Base-by-base conservation (phyloP, 2,888 invertebrate genomes). In the Himalopsyche anomala region DNA sequence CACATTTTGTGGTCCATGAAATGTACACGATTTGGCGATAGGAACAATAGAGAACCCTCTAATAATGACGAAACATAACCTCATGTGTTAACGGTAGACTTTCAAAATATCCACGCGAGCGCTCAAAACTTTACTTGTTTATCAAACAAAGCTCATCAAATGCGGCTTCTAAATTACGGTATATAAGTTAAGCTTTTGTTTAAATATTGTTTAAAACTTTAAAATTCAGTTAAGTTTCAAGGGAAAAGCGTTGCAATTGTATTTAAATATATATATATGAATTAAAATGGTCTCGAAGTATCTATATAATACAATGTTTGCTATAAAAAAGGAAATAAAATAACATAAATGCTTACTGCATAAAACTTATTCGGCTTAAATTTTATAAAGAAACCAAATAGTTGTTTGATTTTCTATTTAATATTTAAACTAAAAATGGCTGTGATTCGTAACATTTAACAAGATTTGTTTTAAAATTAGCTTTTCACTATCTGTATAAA, bases 141-240 rank as follows among this genome's bases (percentile, higher is more conserved):
- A 62, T 62, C 62, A 62, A 62, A 62, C 62, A 62, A 62, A 62
- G 62, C 62, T 62, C 62, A 62, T 62, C 62, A 62, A 62, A 62
- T 62, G 19, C 62, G 62, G 62, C 62, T 62, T 62, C 62, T 19
- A 62, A 62, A 62, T 62, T 62, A 62, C 62, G 62, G 62, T 62
- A 19, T 62, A n/a, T 28, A 62, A 62, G 19, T 62, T 62, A 62
- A 62, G 62, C 62, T 62, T 62, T 62, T 62, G 62, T 62, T 62
- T 19, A 19, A 62, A 62, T 62, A 62, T 6, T 62, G 62, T 62
- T 62, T 62, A 62, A 62, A 62, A 62, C 62, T 62, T 19, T 62
- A 19, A n/a, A 62, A 62, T 62, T n/a, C 6, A 12, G 5, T n/a
- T 19, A 19, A 28, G 28, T 19, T 19, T 62, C 19, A 19, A 62